Percentiles rank a stretch among this genome's conserved stretches.
Conservation (phyloP, 2,797 vertebrate species). For the Craterocephalus amniculus region DNA sequence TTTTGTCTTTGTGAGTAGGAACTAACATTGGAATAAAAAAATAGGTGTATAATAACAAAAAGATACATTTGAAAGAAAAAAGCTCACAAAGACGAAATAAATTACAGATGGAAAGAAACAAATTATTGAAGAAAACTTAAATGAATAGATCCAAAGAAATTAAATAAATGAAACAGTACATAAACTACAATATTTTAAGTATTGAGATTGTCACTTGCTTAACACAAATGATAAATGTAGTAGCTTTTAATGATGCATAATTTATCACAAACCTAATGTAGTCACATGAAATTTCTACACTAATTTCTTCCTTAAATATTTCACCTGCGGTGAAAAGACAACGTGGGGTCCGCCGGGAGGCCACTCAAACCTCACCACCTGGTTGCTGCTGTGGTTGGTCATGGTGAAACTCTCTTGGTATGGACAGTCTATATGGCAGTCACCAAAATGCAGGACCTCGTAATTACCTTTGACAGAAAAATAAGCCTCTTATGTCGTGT, state of each 20-base stretch:
- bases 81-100: no score
- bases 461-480: constrained; percentile 17
- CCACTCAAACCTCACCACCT: constrained; percentile 89
- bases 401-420: constrained; percentile 83
- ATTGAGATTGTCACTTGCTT: no score
- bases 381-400: constrained; percentile 85
- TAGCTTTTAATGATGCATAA: no score
- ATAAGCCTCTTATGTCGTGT: background rate
- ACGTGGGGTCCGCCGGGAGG: constrained; percentile 66
- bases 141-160: no score
- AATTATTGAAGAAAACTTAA: no score
- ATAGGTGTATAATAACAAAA: no score
- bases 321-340: constrained; percentile 89
- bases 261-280: no score
- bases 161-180: no score
- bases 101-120: no score
- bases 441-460: constrained; percentile 27
- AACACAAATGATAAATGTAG: no score
- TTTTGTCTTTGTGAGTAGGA: background rate
- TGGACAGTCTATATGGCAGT: constrained; percentile 18
- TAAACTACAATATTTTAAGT: no score
- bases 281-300: background rate
- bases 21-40: background rate
- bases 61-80: no score
- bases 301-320: background rate